Percentiles rank a stretch among this genome's conserved stretches.
phyloP scores from a whole-genome alignment of 2,113 vertebrate species.

The Pteronura brasiliensis region DNA sequence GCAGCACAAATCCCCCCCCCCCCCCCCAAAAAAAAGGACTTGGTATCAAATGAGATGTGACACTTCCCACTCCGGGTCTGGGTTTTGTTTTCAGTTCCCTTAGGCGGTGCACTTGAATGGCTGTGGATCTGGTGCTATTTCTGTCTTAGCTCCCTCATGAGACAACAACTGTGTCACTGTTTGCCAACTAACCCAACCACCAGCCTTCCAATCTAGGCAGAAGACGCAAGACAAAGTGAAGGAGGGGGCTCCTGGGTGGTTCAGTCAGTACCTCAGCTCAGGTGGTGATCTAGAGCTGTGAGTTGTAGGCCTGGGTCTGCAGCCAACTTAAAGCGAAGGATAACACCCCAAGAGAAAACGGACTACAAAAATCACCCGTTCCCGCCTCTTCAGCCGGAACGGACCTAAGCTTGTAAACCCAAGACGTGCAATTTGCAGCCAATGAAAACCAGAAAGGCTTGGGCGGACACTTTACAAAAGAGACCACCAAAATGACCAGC shows the following conservation, averaged over 20 bases:
- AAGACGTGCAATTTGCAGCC: background rate
- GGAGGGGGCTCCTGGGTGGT: background rate
- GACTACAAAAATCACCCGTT: background rate
- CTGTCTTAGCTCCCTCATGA: background rate
- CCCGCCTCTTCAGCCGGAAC: background rate
- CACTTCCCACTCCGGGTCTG: background rate
- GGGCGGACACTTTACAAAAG: background rate
- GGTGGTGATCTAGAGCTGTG: background rate
- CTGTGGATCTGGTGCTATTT: background rate
- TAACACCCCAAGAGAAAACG: background rate
- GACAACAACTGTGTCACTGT: background rate
- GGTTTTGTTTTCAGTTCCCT: background rate
- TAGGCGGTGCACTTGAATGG: background rate
- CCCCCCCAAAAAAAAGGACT: background rate
- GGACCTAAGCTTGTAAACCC: background rate
- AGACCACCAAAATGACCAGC: background rate
- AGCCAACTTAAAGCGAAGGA: background rate
- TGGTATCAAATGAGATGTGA: background rate
- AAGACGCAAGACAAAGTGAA: background rate
- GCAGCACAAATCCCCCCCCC: background rate
- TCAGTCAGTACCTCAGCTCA: background rate
- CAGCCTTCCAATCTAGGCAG: background rate
- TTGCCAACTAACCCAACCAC: background rate
- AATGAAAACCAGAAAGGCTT: background rate
- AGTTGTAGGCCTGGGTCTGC: background rate